Percentiles rank a stretch among this genome's conserved stretches.
Conservation (phyloP, 2,797 vertebrate genomes). For the Tokudaia tokunoshimensis region DNA sequence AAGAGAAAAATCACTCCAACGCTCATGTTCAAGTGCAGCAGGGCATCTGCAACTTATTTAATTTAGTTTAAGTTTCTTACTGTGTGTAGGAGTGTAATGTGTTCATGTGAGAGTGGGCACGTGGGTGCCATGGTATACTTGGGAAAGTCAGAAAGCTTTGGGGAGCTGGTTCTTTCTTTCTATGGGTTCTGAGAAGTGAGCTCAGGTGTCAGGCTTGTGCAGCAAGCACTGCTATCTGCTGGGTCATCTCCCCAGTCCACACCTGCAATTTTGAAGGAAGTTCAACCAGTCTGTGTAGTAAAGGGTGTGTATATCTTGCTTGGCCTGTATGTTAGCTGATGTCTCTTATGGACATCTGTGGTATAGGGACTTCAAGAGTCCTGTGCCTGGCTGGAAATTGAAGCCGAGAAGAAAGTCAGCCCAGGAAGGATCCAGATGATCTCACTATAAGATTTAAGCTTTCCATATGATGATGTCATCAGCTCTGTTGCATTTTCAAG, state of each 20-base stretch:
- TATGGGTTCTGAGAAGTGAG: not conserved
- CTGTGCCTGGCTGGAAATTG: not conserved
- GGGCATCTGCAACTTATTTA: not conserved
- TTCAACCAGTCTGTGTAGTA: not conserved
- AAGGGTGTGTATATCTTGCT: fast-evolving
- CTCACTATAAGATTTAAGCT: not conserved
- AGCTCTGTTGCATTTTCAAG: not conserved
- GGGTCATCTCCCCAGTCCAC: not conserved
- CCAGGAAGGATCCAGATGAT: not conserved
- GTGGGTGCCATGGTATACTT: not conserved
- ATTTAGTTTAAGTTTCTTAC: not conserved
- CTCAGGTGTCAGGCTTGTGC: not conserved
- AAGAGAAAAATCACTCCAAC: no score
- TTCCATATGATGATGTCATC: not conserved
- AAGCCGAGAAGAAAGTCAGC: not conserved
- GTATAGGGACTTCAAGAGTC: not conserved
- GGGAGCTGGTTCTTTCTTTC: not conserved
- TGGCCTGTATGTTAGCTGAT: not conserved
- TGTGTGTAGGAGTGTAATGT: not conserved
- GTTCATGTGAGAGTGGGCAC: no score
- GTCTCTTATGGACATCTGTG: no score
- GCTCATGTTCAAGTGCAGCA: not conserved
- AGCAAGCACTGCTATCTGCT: not conserved
- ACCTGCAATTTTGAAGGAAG: not conserved
- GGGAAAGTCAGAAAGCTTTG: not conserved